These are phyloP conservation scores for Lasioglossum albipes DNA, from an alignment of 1,140 invertebrate genomes.

Conservation along the genomic window DNA sequence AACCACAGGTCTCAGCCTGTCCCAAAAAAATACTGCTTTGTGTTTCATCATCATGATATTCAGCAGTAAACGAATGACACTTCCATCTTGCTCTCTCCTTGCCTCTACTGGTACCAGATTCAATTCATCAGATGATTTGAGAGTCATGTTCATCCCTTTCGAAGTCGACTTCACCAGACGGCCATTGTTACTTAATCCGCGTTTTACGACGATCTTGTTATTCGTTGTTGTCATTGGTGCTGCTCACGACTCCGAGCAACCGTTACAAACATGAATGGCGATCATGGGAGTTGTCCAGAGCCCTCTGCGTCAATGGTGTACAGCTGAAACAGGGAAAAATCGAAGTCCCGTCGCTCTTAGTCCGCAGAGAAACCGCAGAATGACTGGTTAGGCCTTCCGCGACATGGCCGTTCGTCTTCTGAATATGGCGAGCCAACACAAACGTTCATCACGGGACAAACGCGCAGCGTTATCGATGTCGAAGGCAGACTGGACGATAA, in stretches of 20 bases:
- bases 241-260: no score
- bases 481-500: background rate
- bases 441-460: background rate
- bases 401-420: background rate
- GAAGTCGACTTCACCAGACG: no score
- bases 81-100: no score
- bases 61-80: no score
- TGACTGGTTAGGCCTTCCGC: background rate
- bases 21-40: no score
- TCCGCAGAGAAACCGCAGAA: slow-evolving; percentile 7
- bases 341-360: background rate
- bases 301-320: background rate
- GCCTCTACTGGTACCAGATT: no score
- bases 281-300: background rate
- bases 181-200: no score
- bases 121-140: no score
- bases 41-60: no score
- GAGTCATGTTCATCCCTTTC: no score
- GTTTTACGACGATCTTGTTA: no score
- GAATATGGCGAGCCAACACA: background rate
- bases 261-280: background rate
- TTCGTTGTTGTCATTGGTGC: background rate
- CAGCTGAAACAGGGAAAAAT: background rate
- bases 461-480: slow-evolving; percentile 22
- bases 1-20: no score